These are phyloP conservation scores for Achlya flavicornis DNA, from an alignment of 2,888 invertebrate genomes.

Conservation along the genomic window DNA sequence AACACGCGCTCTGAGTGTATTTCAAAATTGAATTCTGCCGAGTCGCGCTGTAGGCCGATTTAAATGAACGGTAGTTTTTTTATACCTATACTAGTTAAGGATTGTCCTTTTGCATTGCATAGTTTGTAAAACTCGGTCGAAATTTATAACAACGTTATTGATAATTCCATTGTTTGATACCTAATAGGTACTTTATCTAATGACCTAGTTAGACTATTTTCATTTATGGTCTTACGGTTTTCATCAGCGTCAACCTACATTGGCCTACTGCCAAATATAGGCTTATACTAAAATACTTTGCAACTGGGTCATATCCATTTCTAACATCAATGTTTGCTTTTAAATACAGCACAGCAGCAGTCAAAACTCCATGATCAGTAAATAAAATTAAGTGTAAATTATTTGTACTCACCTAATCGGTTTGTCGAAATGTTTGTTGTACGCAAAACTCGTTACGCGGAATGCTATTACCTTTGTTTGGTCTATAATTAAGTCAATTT, in stretches of 20 bases:
- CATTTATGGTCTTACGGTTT: not conserved
- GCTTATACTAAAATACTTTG: not conserved
- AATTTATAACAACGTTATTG: no score
- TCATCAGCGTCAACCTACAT: not conserved
- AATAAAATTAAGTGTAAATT: not conserved
- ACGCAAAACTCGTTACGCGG: not conserved
- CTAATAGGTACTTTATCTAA: not conserved
- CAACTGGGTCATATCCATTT: not conserved
- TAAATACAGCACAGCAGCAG: not conserved
- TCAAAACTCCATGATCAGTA: no score
- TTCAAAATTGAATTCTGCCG: conserved; percentile 53
- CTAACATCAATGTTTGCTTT: not conserved
- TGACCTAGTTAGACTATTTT: not conserved
- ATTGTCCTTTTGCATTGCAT: no score
- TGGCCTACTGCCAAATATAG: not conserved
- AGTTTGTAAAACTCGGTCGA: not conserved
- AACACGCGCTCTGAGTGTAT: conserved; percentile 44
- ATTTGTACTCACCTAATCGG: not conserved
- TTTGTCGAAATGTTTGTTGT: not conserved
- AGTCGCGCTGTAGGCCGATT: conserved; percentile 37
- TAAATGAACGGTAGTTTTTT: conserved; percentile 45
- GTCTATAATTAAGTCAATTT: no score
- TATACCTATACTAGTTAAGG: conserved; percentile 19
- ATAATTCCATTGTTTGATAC: not conserved
- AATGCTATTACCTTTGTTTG: not conserved